Evolutionary conservation across 2,888 invertebrate genomes (phyloP), one percentile per base, ranked within the genome.

Genomic region (Gastrophysa polygoni): DNA sequence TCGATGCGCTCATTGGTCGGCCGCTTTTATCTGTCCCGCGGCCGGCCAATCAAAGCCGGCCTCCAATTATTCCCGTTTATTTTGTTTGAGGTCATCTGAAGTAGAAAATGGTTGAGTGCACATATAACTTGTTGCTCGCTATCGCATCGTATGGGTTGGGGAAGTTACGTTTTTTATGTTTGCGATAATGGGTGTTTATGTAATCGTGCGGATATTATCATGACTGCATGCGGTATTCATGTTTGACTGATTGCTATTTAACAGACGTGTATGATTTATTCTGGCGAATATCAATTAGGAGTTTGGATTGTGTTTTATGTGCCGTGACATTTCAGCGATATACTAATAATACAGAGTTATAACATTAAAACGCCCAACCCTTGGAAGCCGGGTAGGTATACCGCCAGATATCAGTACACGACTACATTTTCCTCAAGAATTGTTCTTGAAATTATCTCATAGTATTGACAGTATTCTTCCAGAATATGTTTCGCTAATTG

Each of bases 1-100:
- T 68, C 71, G 52, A 44, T 55, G 63, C 64, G 70, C 64, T 69
- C 67, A 73, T 73, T 74, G 75, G 75, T 64, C 70, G 70, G 64
- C 65, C 56, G 63, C 63, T 51, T 57, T 66, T 62, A 72, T 71
- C 71, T 71, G 71, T 69, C 66, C 69, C 71, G 64, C 74, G 72
- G 67, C 68, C 74, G 73, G 68, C 80, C 80, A 81, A 80, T 81
- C 75, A 73, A 64, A 72, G 72, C 70, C 72, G 69, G 68, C 73
- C 74, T 76, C 75, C 79, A 78, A 79, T 80, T 80, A 79, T 79
- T 75, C 75, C 77, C 75, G 76, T 77, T 79, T 78, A 78, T 78
- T 78, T 78, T 77, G 76, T 78, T 78, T 78, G 78, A 80, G 79
- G 78, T 77, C 79, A 78, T 71, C 75, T 75, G 72, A 74, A 73